phyloP scores from a whole-genome alignment of 2,113 vertebrate genomes.

The Campylorhamphus procurvoides region DNA sequence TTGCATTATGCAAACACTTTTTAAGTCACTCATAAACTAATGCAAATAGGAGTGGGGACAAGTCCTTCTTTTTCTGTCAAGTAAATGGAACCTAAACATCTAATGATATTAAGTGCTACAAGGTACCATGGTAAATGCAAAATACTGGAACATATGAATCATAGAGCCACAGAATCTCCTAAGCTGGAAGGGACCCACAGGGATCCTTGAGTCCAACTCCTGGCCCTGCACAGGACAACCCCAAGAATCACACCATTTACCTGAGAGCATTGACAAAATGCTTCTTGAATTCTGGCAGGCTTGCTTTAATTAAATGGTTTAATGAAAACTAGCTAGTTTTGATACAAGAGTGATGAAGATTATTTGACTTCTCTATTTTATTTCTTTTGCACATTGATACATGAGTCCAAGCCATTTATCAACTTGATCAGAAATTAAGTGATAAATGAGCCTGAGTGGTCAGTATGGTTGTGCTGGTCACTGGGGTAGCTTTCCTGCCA shows the following conservation, averaged over 20 bases:
- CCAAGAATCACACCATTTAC: neutral
- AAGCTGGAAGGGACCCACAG: neutral
- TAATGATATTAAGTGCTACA: neutral
- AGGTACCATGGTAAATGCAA: neutral
- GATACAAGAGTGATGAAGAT: neutral
- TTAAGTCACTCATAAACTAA: neutral
- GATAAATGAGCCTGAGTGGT: neutral
- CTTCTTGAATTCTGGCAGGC: neutral
- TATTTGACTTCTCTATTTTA: neutral
- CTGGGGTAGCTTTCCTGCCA: neutral
- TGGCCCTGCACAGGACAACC: neutral
- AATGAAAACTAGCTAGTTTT: neutral
- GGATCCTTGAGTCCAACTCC: neutral
- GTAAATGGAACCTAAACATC: neutral
- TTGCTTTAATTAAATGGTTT: neutral
- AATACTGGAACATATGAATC: neutral
- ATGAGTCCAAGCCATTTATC: neutral
- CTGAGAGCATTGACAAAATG: neutral
- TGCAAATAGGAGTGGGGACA: neutral
- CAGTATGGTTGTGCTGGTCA: neutral
- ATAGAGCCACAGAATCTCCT: neutral
- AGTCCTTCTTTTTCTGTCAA: neutral
- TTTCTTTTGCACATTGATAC: neutral
- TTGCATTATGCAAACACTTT: neutral
- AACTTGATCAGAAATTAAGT: neutral